Base-by-base conservation (phyloP, 2,113 vertebrate species). In the Pleuronectes platessa region DNA sequence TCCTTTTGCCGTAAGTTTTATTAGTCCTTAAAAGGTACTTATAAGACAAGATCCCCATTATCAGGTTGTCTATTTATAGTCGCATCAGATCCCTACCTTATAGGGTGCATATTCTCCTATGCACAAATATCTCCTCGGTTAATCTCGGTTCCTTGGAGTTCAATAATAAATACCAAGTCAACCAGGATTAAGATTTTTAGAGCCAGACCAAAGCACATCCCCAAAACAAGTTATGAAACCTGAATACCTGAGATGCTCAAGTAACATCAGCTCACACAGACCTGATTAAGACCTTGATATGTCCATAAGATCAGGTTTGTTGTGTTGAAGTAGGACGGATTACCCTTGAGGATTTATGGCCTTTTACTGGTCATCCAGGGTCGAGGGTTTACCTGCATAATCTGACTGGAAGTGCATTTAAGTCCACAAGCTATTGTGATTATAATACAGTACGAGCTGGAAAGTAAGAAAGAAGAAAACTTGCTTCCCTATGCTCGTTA, bases 11-110 rank as follows among this genome's bases (percentile, higher is more conserved):
- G 26, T 64, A 24, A 62, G 42, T 56, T 78, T 74, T 13, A 56
- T 79, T 75, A 74, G 23, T 27, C 74, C 37, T 26, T 78, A 83
- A 37, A 74, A 71, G 69, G 59, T 53, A 5, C 62, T 65, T 61
- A 13, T 64, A 56, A 73, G n/a, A 27, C 2, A 15, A 35, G 27
- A 55, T 35, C 0, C 13, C 3, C 35, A 3, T 45, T 55, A 75
- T 77, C 31, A 60, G 73, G 71, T 12, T 49, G 31, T 24, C 47
- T 61, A 60, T n/a, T 42, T 79, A n/a, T 14, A 73, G 54, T 56
- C 56, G 13, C 0, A 73, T 70, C 45, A 58, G 65, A 85, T 67
- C 51, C 21, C 66, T 54, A 10, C 26, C 78, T 75, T 42, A 75
- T 20, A 15, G 8, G 9, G 53, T 35, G 55, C 24, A 59, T 49